Base-by-base conservation (phyloP, 2,797 vertebrate species). In the Sebastes hubbsi region DNA sequence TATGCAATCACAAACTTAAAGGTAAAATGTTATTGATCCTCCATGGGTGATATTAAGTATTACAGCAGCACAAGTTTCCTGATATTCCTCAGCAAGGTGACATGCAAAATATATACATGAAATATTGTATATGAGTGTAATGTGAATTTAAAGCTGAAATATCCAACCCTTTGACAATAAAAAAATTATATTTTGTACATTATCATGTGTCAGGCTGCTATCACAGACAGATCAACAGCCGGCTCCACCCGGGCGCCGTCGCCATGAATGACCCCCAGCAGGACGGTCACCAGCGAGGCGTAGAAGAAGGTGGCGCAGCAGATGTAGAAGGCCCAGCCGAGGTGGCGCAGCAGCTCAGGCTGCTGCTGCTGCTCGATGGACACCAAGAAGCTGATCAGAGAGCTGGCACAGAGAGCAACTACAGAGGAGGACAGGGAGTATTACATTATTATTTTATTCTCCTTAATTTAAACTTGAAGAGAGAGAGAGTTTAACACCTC, bases 281-380 rank as follows among this genome's bases (percentile, higher is more conserved):
- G 78, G 58, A 85, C 67, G 10, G 82, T 87, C 77, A 90, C 82
- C 49, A 78, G 11, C n/a, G 60, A 46, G 12, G 84, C 81, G 29
- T 82, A 91, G 38, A 90, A 42, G 20, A 91, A 56, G 65, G 74
- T 65, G 68, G 62, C 76, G n/a, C 90, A 86, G 87, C 91, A 91
- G 69, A 81, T 74, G 78, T 90, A 92, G 83, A 91, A 91, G 56
- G 87, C 81, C 90, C 91, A 93, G 46, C 90, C 80, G 1, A 91
- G 84, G 58, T 69, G 77, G 6, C 46, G 66, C 29, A 86, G 61
- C 83, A 86, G 64, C 49, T 82, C 60, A 0, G 86, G 38, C 0
- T 67, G 34, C 52, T 83, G 78, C 60, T 83, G 78, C 56, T 82
- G 63, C 7, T 80, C 49, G 4, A 88, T 25, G 42, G 85, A 80